Evolutionary conservation across 35 echinoderm and acorn worm species (phyloP), one percentile per base, ranked within the genome.

Genomic region (Patiria miniata): DNA sequence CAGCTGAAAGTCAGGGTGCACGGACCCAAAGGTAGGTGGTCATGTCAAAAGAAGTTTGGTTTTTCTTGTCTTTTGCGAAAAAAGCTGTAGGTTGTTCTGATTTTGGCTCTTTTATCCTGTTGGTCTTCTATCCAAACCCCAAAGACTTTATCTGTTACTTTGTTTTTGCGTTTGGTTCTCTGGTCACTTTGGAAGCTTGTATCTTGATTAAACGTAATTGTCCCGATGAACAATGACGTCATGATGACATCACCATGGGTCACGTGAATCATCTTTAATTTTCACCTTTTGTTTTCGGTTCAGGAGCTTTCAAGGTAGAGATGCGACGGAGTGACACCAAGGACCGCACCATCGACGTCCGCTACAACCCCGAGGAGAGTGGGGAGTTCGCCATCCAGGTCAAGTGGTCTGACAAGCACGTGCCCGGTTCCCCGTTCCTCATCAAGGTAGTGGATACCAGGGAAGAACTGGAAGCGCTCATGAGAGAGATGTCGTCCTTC

Each of bases 1-100:
- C 96, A 99, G 58, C 90, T 99, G 9, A 99, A 99, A 78, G 93
- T 99, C 73, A 79, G 93, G 77, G 83, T 99, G 61, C 96, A 99
- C 90, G 96, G 96, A 52, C 96, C 96, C 12, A 99, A 99, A 95
- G 96, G 96, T 95, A 77, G 51, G 80, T 23, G 16, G 39, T 82
- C 12, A 73, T 80, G 39, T 37, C 39, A 18, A 12, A 7, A 40
- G 12, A 16, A 47, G 42, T 12, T n/a, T n/a, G n/a, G n/a, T n/a
- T n/a, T n/a, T n/a, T n/a, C n/a, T n/a, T n/a, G n/a, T n/a, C n/a
- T n/a, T n/a, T n/a, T n/a, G n/a, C n/a, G n/a, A n/a, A n/a, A n/a
- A n/a, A n/a, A n/a, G n/a, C n/a, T n/a, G n/a, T n/a, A n/a, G n/a
- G n/a, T n/a, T n/a, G n/a, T n/a, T n/a, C n/a, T n/a, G n/a, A n/a